Conservation (phyloP, 1,140 invertebrate genomes). For the Cotesia chilonis region DNA sequence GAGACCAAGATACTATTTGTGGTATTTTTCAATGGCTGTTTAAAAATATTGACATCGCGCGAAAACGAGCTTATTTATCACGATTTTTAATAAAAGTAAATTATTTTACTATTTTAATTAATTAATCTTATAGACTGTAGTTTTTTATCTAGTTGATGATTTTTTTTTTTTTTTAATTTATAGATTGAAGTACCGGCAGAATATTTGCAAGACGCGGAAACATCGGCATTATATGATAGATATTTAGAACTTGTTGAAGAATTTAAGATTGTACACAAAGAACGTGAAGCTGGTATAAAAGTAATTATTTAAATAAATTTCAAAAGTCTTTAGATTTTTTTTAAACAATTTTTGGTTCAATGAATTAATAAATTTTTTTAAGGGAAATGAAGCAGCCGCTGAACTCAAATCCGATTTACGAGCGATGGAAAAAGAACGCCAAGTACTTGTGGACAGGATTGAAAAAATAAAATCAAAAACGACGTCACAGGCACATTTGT, state of each 20-base stretch:
- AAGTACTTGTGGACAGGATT: constrained; percentile 78
- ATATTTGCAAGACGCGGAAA: constrained; percentile 79
- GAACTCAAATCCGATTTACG: constrained; percentile 80
- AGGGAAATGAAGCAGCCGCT: constrained; percentile 64
- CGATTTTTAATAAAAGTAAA: constrained; percentile 74
- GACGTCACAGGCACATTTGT: constrained; percentile 57
- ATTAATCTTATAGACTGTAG: background rate
- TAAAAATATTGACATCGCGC: constrained; percentile 74
- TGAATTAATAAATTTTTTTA: background rate
- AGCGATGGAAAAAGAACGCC: constrained; percentile 87
- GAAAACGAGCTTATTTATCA: constrained; percentile 84
- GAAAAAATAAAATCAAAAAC: constrained; percentile 68
- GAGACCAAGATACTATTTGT: constrained; percentile 79
- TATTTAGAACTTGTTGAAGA: constrained; percentile 83
- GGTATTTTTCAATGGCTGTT: constrained; percentile 84
- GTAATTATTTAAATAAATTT: constrained; percentile 46
- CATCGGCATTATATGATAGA: constrained; percentile 76
- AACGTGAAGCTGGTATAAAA: constrained; percentile 73
- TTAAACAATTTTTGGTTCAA: background rate
- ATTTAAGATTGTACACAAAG: constrained; percentile 84
- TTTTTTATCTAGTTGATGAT: constrained; percentile 19
- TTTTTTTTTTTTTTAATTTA: constrained; percentile 49
- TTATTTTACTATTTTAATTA: background rate
- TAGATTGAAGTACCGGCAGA: constrained; percentile 83
- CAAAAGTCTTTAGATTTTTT: background rate